phyloP scores from a whole-genome alignment of 2,797 vertebrate species.

The Chelon labrosus region DNA sequence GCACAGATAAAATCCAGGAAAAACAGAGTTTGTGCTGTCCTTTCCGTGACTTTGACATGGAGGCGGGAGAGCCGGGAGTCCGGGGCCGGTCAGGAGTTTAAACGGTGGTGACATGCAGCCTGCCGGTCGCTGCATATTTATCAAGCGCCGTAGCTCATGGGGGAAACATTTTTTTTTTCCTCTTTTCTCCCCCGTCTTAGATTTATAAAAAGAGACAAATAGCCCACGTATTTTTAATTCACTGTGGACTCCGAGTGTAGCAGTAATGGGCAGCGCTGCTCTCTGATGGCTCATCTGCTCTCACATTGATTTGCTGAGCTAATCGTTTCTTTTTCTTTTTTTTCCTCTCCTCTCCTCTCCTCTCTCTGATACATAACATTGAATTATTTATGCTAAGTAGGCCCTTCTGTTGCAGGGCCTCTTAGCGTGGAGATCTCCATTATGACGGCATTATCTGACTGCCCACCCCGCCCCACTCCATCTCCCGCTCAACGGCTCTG shows the following conservation, averaged over 20 bases:
- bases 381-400: constrained; percentile 87
- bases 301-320: constrained; percentile 74
- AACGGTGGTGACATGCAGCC: constrained; percentile 22
- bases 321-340: constrained; percentile 56
- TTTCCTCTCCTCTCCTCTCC: not conserved
- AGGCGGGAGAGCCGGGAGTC: constrained; percentile 13
- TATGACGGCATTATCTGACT: constrained; percentile 71
- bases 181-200: not conserved
- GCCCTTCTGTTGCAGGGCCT: constrained; percentile 69
- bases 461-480: constrained; percentile 50
- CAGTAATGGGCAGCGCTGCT: constrained; percentile 36
- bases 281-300: constrained; percentile 68
- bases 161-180: not conserved
- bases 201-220: constrained; percentile 31
- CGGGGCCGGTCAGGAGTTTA: constrained; percentile 24
- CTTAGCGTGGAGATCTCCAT: constrained; percentile 72
- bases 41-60: constrained; percentile 61
- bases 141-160: constrained; percentile 15
- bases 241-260: constrained; percentile 17
- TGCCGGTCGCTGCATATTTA: constrained; percentile 34
- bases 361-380: constrained; percentile 81
- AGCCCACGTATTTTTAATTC: constrained; percentile 34
- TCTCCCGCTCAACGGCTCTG: constrained; percentile 59
- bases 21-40: constrained; percentile 51
- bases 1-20: constrained; percentile 44